Conservation (phyloP, 2,888 invertebrate genomes). For the Leptothorax acervorum region DNA sequence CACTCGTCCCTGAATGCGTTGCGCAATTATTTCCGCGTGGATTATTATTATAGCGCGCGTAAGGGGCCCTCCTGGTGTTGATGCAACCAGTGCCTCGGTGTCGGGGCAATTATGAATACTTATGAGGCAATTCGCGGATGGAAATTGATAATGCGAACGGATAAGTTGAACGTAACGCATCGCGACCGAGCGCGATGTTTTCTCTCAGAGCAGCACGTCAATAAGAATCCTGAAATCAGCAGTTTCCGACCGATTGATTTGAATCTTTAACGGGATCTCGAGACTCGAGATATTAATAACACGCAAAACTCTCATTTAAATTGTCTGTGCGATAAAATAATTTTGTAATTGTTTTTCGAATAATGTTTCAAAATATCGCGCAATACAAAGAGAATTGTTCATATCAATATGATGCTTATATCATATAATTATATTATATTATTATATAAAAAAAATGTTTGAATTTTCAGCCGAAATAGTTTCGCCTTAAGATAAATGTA, state of each 20-base stretch:
- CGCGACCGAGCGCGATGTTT: not conserved
- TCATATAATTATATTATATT: not conserved
- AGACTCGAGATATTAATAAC: not conserved
- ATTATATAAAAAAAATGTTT: not conserved
- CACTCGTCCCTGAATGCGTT: not conserved
- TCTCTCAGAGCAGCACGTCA: no score
- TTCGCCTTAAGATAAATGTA: not conserved
- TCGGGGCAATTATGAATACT: slow-evolving; percentile 32
- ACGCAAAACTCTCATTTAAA: not conserved
- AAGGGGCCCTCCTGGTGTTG: not conserved
- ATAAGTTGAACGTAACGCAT: slow-evolving; percentile 11
- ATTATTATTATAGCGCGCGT: slow-evolving; percentile 25
- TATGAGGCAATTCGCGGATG: slow-evolving; percentile 31
- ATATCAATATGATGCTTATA: no score
- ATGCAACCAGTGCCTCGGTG: slow-evolving; percentile 15
- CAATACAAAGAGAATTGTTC: not conserved
- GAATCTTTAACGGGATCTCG: not conserved
- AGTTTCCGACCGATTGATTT: not conserved
- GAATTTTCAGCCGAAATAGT: no score
- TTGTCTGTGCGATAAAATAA: not conserved
- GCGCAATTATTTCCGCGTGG: slow-evolving; percentile 42
- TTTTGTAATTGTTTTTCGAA: not conserved
- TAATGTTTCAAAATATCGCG: not conserved
- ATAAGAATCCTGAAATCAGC: not conserved
- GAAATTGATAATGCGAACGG: slow-evolving; percentile 31